A percentile compares a stretch with the other conserved stretches of the same genome.
These are phyloP conservation scores for Agrotis puta DNA, from an alignment of 2,888 invertebrate genomes.

Conservation along the genomic window DNA sequence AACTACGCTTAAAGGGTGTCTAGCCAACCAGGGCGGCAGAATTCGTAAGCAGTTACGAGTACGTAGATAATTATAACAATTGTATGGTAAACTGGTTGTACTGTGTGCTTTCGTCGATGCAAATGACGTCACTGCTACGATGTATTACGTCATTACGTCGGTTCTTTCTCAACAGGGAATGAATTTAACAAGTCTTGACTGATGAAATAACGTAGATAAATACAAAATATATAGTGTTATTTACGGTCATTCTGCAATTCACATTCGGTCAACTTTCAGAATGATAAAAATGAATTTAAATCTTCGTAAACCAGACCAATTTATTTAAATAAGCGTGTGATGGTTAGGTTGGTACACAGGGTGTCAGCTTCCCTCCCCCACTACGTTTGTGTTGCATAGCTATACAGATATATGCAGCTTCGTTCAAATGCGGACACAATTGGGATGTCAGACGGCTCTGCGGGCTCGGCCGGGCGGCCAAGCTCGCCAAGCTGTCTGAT, in stretches of 20 bases:
- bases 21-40: neutral
- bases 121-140: neutral
- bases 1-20: neutral
- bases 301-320: neutral
- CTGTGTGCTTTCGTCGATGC: neutral
- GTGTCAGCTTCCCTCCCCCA: conserved; percentile 9
- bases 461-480: conserved; percentile 35
- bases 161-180: no score
- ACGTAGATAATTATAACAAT: neutral
- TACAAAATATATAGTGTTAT: no score
- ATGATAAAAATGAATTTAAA: neutral
- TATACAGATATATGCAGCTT: conserved; percentile 14
- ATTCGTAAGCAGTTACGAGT: neutral
- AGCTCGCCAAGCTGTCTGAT: conserved; percentile 29
- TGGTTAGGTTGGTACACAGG: neutral
- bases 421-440: neutral
- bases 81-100: neutral
- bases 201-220: no score
- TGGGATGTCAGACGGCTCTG: conserved; percentile 24
- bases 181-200: no score
- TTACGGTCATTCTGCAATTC: no score
- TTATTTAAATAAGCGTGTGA: neutral
- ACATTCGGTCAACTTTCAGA: no score
- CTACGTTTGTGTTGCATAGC: conserved; percentile 12
- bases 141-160: no score